Base-by-base conservation (phyloP, 2,888 invertebrate genomes). In the Drosophila parthenogenetica region DNA sequence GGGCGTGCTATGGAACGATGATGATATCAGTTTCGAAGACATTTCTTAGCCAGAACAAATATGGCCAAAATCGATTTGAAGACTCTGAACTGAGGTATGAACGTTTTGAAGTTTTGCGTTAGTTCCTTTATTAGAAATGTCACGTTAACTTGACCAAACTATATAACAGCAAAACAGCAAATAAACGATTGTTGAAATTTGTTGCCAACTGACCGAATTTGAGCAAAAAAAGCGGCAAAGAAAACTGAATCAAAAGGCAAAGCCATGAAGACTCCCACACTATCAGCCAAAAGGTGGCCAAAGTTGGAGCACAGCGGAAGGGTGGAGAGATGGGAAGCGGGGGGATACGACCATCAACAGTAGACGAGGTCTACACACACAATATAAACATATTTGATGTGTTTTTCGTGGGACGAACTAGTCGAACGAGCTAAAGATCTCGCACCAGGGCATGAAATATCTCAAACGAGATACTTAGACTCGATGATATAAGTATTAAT, bases 11-110 rank as follows among this genome's bases (percentile, higher is more conserved):
- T 90, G 83, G 76, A 91, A 90, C 79, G 91, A 91, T 77, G 91
- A 91, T 82, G 92, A 90, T 80, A 91, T 83, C 73, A 91, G 89
- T 89, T 90, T 90, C 64, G 91, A 83, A 81, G 90, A 83, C 90
- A 90, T 91, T 81, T 86, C 67, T 63, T 65, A 66, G 43, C 62
- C 64, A 58, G 19, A 49, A 42, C 49, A 62, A 84, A 79, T 73
- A 73, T 79, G 89, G 85, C 80, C 71, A 82, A 66, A 81, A 72
- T 66, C 71, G 86, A 89, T 75, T 29, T 73, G 75, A 64, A 59
- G 62, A 74, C 62, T 45, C 76, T 76, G 65, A 69, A 62, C 29
- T 35, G 68, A 60, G 62, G 51, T 53, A 69, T 71, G 53, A 76
- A 68, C 60, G 63, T 11, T 69, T 70, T 71, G 53, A 76, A 68